Evolutionary conservation across 2,888 invertebrate species (phyloP).

Genomic region (Sthenelais limicola): DNA sequence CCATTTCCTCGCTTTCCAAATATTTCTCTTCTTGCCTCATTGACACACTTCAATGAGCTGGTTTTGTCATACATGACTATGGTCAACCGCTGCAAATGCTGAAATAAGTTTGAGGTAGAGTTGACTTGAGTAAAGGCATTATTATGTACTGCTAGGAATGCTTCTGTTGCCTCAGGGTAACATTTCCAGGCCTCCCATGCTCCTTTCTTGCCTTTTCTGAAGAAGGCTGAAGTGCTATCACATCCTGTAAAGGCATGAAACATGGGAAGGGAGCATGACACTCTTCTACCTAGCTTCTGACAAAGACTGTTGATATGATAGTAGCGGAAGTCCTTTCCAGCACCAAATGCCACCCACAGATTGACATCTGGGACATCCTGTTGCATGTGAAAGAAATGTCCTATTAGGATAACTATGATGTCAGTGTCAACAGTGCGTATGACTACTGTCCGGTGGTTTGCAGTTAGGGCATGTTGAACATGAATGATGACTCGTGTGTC

Average conservation of each 20-base stretch:
- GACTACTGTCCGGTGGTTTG: neutral
- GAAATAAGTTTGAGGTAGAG: neutral
- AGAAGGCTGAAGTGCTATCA: constrained; percentile 39
- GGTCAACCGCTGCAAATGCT: neutral
- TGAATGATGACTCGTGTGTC: neutral
- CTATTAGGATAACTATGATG: constrained; percentile 7
- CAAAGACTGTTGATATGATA: neutral
- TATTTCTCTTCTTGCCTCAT: constrained; percentile 1
- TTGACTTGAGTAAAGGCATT: neutral
- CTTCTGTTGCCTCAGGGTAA: constrained; percentile 24
- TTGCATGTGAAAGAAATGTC: neutral
- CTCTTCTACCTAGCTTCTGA: neutral
- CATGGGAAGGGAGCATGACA: neutral
- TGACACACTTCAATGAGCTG: constrained; percentile 1
- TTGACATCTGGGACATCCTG: neutral
- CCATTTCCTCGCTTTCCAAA: constrained; percentile 13
- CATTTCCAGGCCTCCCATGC: constrained; percentile 42
- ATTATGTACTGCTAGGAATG: neutral
- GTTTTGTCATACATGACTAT: constrained; percentile 7
- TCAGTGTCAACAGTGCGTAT: constrained; percentile 22
- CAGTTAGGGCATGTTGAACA: neutral
- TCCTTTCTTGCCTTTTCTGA: constrained; percentile 38
- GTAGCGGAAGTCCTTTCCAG: constrained; percentile 1
- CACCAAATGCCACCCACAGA: constrained; percentile 20
- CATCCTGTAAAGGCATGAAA: constrained; percentile 41